A percentile compares a stretch with the other conserved stretches of the same genome.
These are phyloP conservation scores for Calephelis virginiensis DNA, from an alignment of 1,140 invertebrate genomes.

Conservation along the genomic window DNA sequence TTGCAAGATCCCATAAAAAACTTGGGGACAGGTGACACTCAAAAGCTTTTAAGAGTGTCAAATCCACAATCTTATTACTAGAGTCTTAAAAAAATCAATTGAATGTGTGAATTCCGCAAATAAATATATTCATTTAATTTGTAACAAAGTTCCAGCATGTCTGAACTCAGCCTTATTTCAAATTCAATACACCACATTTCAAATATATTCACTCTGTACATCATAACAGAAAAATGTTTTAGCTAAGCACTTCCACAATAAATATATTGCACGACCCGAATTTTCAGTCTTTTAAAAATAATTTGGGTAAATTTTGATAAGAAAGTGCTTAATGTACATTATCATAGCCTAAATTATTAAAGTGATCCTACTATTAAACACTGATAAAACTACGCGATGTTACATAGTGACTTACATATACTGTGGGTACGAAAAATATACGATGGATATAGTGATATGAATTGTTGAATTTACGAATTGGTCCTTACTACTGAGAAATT, in stretches of 20 bases:
- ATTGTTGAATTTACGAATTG: constrained; percentile 32
- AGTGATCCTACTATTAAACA: constrained; percentile 24
- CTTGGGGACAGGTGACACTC: too few species aligned
- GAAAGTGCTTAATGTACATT: constrained; percentile 6
- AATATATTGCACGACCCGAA: constrained; percentile 17
- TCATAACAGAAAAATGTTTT: too few species aligned
- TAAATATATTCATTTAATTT: too few species aligned
- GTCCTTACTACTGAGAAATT: constrained; percentile 45
- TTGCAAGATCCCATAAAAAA: too few species aligned
- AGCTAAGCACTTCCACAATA: background rate
- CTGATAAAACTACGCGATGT: constrained; percentile 13
- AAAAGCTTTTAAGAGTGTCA: too few species aligned
- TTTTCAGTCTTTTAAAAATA: constrained; percentile 12
- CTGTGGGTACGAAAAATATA: constrained; percentile 31
- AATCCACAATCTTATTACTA: too few species aligned
- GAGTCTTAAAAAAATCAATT: too few species aligned
- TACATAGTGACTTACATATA: constrained; percentile 19
- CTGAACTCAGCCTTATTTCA: too few species aligned
- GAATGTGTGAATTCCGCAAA: too few species aligned
- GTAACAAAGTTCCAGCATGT: too few species aligned
- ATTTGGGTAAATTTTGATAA: constrained; percentile 13
- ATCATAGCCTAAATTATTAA: constrained; percentile 21
- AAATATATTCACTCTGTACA: too few species aligned
- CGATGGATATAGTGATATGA: constrained; percentile 35
- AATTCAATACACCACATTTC: too few species aligned